Evolutionary conservation across 2,888 invertebrate genomes (phyloP).

Genomic region (Lacanobia oleracea): DNA sequence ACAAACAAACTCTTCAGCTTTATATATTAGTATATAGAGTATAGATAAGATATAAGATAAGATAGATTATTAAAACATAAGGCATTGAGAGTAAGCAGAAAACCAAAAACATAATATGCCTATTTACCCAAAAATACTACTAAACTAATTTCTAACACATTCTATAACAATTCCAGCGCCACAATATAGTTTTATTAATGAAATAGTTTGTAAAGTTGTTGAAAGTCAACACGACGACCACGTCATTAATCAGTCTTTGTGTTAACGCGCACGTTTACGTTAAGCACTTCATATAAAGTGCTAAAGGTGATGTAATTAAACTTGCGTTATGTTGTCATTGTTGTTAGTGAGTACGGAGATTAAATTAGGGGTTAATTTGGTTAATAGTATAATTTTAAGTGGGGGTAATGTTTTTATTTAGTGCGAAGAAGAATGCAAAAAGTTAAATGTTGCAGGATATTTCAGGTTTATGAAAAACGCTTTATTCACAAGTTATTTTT

Average conservation of each 20-base stretch:
- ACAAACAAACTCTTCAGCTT: no score
- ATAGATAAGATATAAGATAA: no score
- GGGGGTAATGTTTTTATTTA: no score
- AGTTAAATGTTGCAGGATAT: no score
- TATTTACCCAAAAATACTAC: neutral
- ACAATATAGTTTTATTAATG: constrained; percentile 46
- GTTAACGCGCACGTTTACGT: constrained; percentile 54
- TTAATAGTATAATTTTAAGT: constrained; percentile 3
- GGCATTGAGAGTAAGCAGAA: no score
- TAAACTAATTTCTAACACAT: constrained; percentile 27
- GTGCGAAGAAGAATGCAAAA: no score
- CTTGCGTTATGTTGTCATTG: constrained; percentile 50
- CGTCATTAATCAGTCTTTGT: constrained; percentile 58
- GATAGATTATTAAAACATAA: no score
- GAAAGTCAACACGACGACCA: constrained; percentile 45
- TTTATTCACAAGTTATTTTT: no score
- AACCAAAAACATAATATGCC: no score
- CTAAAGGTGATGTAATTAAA: constrained; percentile 55
- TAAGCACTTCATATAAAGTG: constrained; percentile 51
- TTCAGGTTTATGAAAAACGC: neutral
- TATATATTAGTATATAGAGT: no score
- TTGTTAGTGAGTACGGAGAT: constrained; percentile 24
- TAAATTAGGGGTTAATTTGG: constrained; percentile 24
- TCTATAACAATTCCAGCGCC: constrained; percentile 41
- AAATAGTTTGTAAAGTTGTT: constrained; percentile 50